Evolutionary conservation across 2,888 invertebrate species (phyloP).

Genomic region (Stratiomys singularior): DNA sequence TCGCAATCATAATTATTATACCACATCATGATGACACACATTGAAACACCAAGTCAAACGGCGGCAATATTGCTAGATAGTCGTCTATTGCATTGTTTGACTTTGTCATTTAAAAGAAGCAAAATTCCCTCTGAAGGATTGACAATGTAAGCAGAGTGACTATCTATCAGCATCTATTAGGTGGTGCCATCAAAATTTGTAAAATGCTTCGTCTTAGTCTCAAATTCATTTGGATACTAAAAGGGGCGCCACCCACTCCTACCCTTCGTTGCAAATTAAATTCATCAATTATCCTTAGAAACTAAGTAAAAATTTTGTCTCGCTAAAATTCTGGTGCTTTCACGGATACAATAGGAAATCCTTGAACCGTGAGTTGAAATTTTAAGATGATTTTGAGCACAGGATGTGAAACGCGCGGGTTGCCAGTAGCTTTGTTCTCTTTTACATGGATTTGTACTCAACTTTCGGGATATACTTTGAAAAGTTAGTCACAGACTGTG

Average conservation of each 20-base stretch:
- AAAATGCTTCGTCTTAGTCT: too few relatives aligned
- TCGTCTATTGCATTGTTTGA: not conserved
- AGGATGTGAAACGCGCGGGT: not conserved
- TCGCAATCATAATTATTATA: not conserved
- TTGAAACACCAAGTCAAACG: not conserved
- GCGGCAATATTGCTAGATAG: not conserved
- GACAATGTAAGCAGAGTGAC: too few relatives aligned
- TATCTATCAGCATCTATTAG: too few relatives aligned
- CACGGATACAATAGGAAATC: not conserved
- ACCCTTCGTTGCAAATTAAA: conserved; percentile 35
- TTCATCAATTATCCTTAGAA: conserved; percentile 48
- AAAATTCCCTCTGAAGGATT: too few relatives aligned
- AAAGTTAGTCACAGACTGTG: too few relatives aligned
- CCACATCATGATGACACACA: not conserved
- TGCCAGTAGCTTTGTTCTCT: too few relatives aligned
- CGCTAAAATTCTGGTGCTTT: conserved; percentile 18
- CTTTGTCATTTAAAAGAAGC: too few relatives aligned
- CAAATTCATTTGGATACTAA: too few relatives aligned
- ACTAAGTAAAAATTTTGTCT: conserved; percentile 17
- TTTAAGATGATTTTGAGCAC: not conserved
- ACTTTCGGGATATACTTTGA: not conserved
- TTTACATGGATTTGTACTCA: not conserved
- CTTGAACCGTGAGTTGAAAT: conserved; percentile 35
- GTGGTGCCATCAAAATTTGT: too few relatives aligned
- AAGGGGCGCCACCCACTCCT: not conserved